Conservation (phyloP, 2,888 invertebrate species). For the Strigamia transsilvanica region DNA sequence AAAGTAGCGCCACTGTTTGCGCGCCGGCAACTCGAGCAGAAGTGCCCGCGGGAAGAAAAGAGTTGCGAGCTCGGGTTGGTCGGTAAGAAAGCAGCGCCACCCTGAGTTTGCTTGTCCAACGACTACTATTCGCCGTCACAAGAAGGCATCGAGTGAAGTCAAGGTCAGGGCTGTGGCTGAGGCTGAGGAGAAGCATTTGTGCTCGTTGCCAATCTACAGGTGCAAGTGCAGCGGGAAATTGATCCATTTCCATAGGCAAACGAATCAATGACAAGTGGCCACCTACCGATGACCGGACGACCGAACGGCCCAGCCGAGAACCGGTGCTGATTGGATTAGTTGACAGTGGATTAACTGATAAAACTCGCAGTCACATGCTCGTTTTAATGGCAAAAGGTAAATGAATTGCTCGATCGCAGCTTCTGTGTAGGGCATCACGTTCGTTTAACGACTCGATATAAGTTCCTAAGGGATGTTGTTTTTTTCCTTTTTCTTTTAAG, state of each 20-base stretch:
- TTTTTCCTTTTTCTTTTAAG: not conserved
- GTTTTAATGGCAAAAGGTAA: slow-evolving; percentile 29
- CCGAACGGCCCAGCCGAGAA: not conserved
- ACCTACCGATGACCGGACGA: not conserved
- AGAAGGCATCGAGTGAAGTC: slow-evolving; percentile 16
- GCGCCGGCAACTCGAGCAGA: not conserved
- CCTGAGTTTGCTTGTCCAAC: slow-evolving; percentile 37
- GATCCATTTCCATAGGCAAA: slow-evolving; percentile 10
- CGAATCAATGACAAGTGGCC: slow-evolving; percentile 16
- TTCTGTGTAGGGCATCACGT: slow-evolving; percentile 26
- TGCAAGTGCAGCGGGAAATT: slow-evolving; percentile 19
- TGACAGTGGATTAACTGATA: slow-evolving; percentile 8
- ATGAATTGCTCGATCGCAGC: slow-evolving; percentile 1
- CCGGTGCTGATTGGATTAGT: not conserved
- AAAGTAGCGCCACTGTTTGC: slow-evolving; percentile 26
- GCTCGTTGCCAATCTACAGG: not conserved
- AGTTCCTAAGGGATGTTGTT: not conserved
- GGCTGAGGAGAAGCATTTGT: slow-evolving; percentile 35
- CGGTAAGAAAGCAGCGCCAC: slow-evolving; percentile 43
- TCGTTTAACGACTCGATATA: slow-evolving; percentile 17
- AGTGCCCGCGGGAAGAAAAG: slow-evolving; percentile 16
- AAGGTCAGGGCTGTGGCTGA: slow-evolving; percentile 35
- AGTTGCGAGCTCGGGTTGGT: not conserved
- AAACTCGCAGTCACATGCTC: slow-evolving; percentile 20
- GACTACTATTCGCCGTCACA: slow-evolving; percentile 36